phyloP scores from a whole-genome alignment of 2,113 vertebrate species.

The Anthoscopus minutus region DNA sequence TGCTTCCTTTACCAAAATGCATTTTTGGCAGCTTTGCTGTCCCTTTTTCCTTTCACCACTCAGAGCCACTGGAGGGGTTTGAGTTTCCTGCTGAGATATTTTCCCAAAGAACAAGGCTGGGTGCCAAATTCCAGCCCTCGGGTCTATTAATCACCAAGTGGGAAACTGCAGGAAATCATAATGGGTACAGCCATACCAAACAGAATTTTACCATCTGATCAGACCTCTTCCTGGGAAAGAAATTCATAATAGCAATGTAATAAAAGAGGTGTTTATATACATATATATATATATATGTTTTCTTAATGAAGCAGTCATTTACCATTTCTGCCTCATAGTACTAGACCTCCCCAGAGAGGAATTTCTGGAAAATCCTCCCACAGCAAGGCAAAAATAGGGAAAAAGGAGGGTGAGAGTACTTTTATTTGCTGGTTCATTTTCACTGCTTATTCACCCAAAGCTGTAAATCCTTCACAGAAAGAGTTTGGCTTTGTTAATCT shows the following conservation, averaged over 20 bases:
- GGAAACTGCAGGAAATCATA: not conserved
- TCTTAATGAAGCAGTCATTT: not conserved
- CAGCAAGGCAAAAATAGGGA: not conserved
- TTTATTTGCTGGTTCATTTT: not conserved
- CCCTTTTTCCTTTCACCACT: not conserved
- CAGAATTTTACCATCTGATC: not conserved
- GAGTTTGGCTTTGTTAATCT: not conserved
- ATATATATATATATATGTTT: not conserved
- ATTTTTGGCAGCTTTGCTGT: not conserved
- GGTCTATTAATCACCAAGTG: not conserved
- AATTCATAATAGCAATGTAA: not conserved
- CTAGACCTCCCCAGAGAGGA: not conserved
- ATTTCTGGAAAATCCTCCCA: not conserved
- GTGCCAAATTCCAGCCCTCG: rapidly evolving
- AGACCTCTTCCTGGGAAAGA: not conserved
- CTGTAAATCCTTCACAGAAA: not conserved
- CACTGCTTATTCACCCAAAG: not conserved
- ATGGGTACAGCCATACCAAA: not conserved
- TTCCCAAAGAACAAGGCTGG: not conserved
- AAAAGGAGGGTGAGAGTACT: not conserved
- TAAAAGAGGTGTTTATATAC: not conserved
- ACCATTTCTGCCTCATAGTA: not conserved
- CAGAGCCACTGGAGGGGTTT: not conserved
- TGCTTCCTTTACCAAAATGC: not conserved
- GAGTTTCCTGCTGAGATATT: not conserved